These are phyloP conservation scores for Orussus abietinus DNA, from an alignment of 1,140 invertebrate genomes.

Conservation along the genomic window DNA sequence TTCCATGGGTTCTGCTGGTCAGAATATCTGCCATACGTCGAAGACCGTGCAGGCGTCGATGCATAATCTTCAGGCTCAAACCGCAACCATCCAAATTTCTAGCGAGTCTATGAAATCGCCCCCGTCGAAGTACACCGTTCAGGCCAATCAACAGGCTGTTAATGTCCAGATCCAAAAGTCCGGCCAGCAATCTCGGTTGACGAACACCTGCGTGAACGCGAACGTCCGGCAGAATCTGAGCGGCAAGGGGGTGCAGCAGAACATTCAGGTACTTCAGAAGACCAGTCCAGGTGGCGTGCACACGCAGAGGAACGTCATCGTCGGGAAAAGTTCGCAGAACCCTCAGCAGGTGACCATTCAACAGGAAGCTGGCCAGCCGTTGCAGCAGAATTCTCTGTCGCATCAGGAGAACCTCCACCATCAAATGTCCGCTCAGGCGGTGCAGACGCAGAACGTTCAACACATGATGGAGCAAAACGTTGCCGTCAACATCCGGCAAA, in stretches of 20 bases:
- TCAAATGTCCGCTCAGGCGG: slow-evolving; percentile 42
- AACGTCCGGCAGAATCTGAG: slow-evolving; percentile 27
- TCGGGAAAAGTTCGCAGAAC: slow-evolving; percentile 2
- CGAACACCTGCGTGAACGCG: slow-evolving; percentile 24
- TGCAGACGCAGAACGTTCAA: slow-evolving; percentile 46
- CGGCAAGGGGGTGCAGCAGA: too few relatives aligned
- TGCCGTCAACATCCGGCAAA: slow-evolving; percentile 30
- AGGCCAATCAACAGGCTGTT: too few relatives aligned
- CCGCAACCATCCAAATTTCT: slow-evolving; percentile 17
- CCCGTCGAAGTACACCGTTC: slow-evolving; percentile 9
- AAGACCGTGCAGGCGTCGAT: slow-evolving; percentile 26
- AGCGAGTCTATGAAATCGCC: slow-evolving; percentile 10
- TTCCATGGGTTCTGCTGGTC: slow-evolving; percentile 8
- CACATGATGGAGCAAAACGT: slow-evolving; percentile 45
- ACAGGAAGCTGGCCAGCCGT: slow-evolving; percentile 15
- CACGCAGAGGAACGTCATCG: slow-evolving; percentile 2
- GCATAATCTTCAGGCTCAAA: too few relatives aligned
- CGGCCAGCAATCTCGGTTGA: too few relatives aligned
- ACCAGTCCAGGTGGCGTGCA: background rate
- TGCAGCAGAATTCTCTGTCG: slow-evolving; percentile 20
- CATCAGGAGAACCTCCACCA: slow-evolving; percentile 37
- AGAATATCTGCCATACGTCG: slow-evolving; percentile 12
- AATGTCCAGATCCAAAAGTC: too few relatives aligned
- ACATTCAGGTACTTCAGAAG: slow-evolving; percentile 16
- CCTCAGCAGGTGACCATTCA: slow-evolving; percentile 16